These are phyloP conservation scores for Lophotis ruficrista DNA, from an alignment of 2,113 vertebrate species.

Conservation along the genomic window DNA sequence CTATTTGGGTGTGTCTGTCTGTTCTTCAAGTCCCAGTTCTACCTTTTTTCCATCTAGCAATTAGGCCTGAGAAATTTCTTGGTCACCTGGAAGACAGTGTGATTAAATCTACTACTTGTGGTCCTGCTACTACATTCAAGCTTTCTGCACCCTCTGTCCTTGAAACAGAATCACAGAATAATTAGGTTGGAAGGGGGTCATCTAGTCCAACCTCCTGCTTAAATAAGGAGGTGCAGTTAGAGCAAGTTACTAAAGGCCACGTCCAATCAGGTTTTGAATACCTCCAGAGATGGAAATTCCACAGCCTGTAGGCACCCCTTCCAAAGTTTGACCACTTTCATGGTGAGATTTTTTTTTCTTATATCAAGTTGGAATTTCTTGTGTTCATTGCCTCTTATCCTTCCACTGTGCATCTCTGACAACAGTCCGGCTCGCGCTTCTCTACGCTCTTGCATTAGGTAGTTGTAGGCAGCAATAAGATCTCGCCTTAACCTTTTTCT, in stretches of 20 bases:
- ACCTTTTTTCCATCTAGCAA: not conserved
- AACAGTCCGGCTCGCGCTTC: not conserved
- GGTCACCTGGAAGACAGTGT: not conserved
- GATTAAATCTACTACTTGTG: not conserved
- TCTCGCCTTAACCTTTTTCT: not conserved
- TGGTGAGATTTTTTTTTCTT: not conserved
- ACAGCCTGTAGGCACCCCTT: not conserved
- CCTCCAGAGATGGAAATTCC: not conserved
- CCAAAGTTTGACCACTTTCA: not conserved
- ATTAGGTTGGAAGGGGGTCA: not conserved
- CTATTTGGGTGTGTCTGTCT: not conserved
- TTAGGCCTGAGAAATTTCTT: not conserved
- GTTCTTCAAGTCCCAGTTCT: not conserved
- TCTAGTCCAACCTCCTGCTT: not conserved
- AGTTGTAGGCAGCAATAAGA: not conserved
- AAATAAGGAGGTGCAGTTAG: not conserved
- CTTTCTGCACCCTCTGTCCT: not conserved
- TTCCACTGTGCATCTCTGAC: not conserved
- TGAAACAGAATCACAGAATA: not conserved
- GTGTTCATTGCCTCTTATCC: not conserved
- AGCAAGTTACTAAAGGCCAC: not conserved
- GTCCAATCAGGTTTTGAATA: not conserved
- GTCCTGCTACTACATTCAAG: not conserved
- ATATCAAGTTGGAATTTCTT: not conserved
- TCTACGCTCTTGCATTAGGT: not conserved